Percentiles rank a stretch among this genome's conserved stretches.
phyloP scores from a whole-genome alignment of 2,888 invertebrate species.

The Drosophila melanosoma region DNA sequence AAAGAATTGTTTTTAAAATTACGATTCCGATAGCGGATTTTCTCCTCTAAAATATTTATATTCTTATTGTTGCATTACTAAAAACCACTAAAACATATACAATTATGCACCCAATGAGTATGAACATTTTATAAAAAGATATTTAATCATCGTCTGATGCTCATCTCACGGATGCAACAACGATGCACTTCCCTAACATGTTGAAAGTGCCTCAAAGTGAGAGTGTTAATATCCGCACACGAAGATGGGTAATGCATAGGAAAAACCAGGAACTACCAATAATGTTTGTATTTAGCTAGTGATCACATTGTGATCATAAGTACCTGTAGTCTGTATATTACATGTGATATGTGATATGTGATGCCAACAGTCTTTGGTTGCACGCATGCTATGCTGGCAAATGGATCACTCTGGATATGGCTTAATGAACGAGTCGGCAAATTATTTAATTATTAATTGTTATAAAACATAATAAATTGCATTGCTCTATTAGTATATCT shows the following conservation, averaged over 20 bases:
- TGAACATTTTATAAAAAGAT: neutral
- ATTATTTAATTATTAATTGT: slow-evolving; percentile 51
- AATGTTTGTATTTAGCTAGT: slow-evolving; percentile 13
- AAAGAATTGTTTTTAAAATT: neutral
- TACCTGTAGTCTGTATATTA: neutral
- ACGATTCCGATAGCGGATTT: neutral
- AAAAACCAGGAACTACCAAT: slow-evolving; percentile 25
- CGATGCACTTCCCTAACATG: slow-evolving; percentile 33
- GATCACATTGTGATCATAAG: slow-evolving; percentile 20
- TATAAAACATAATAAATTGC: slow-evolving; percentile 60
- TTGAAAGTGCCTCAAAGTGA: slow-evolving; percentile 7
- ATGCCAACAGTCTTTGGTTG: slow-evolving; percentile 12
- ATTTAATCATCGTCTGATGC: slow-evolving; percentile 7
- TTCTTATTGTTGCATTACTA: slow-evolving; percentile 7
- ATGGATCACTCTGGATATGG: neutral
- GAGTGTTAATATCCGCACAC: slow-evolving; percentile 39
- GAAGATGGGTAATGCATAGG: slow-evolving; percentile 6
- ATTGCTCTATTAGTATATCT: slow-evolving; percentile 6
- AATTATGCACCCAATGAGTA: neutral
- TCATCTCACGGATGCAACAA: slow-evolving; percentile 42
- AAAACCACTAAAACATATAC: neutral
- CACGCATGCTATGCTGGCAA: slow-evolving; percentile 14
- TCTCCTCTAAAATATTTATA: slow-evolving; percentile 9
- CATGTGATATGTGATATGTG: neutral
- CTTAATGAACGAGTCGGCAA: slow-evolving; percentile 33